phyloP scores from a whole-genome alignment of 1,140 invertebrate genomes.

The Ladona fulva region DNA sequence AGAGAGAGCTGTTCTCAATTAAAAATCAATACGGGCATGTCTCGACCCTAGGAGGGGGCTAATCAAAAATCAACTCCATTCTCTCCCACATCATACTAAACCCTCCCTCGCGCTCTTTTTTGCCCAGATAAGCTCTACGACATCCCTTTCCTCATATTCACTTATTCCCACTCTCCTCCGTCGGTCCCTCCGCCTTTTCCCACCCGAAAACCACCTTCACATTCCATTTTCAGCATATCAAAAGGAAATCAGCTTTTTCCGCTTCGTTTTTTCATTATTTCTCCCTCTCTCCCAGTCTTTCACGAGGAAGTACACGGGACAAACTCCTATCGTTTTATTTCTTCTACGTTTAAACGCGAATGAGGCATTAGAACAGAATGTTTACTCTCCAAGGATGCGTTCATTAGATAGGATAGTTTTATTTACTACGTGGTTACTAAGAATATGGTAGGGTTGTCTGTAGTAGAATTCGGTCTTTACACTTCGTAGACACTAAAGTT shows the following conservation, averaged over 20 bases:
- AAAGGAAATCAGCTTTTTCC: not conserved
- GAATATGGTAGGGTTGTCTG: too few relatives aligned
- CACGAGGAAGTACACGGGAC: too few relatives aligned
- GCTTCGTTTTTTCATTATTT: not conserved
- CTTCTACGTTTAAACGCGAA: too few relatives aligned
- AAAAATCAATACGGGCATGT: conserved; percentile 6
- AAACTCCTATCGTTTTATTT: too few relatives aligned
- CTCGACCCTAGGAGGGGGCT: not conserved
- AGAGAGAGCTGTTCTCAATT: not conserved
- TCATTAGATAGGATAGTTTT: too few relatives aligned
- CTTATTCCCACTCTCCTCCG: not conserved
- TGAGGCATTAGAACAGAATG: too few relatives aligned
- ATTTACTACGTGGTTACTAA: too few relatives aligned
- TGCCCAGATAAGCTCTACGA: not conserved
- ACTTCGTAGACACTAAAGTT: too few relatives aligned
- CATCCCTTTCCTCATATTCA: not conserved
- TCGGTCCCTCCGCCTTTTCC: not conserved
- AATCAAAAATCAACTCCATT: conserved; percentile 10
- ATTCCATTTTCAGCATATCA: not conserved
- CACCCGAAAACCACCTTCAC: not conserved
- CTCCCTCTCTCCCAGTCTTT: too few relatives aligned
- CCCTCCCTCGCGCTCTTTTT: not conserved
- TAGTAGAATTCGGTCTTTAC: too few relatives aligned
- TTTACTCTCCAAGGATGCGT: too few relatives aligned
- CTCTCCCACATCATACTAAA: not conserved